Evolutionary conservation across 2,113 vertebrate genomes (phyloP).

Genomic region (Aspiorhynchus laticeps): DNA sequence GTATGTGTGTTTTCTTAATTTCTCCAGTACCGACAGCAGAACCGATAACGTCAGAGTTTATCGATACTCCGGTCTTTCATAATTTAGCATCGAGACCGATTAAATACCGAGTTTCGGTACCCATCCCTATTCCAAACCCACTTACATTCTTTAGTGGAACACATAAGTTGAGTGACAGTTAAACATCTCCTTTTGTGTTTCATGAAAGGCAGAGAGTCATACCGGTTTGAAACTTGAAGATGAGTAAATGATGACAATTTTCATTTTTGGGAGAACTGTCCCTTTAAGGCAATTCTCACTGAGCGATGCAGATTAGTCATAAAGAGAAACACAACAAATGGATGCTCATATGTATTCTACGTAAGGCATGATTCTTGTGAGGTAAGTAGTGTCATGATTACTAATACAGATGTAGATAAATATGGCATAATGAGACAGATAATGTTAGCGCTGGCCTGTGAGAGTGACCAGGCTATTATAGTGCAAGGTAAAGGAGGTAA

Average conservation of each 20-base stretch:
- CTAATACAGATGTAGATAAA: not conserved
- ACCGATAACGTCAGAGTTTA: no score
- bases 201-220: not conserved
- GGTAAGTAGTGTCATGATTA: not conserved
- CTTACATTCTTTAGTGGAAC: not conserved
- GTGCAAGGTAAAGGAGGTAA: not conserved
- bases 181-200: not conserved
- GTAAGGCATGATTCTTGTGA: not conserved
- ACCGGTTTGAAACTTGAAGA: not conserved
- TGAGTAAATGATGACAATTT: not conserved
- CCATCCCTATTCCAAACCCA: not conserved
- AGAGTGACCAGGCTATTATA: conserved; percentile 13
- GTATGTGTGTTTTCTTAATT: no score
- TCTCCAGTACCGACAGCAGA: no score
- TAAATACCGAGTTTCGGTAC: no score
- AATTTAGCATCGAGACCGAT: no score
- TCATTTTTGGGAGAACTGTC: not conserved
- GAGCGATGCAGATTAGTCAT: not conserved
- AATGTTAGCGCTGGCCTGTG: not conserved
- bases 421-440: not conserved
- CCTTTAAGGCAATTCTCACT: not conserved
- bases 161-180: not conserved
- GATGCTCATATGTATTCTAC: not conserved
- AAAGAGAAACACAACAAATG: not conserved
- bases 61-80: no score